phyloP scores from a whole-genome alignment of 1,140 invertebrate genomes.

The Ostrea edulis region DNA sequence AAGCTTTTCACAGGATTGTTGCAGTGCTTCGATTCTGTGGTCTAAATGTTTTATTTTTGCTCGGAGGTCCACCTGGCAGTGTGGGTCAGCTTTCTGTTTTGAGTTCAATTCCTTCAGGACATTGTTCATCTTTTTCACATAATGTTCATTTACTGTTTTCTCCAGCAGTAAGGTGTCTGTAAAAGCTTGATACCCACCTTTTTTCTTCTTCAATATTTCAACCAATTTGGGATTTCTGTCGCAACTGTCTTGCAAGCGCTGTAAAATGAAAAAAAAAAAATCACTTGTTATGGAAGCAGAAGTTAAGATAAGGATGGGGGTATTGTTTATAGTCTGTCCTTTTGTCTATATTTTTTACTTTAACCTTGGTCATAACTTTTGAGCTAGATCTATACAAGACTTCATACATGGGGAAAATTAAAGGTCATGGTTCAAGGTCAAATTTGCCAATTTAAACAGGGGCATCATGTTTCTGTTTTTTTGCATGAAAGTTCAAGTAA shows the following conservation, averaged over 20 bases:
- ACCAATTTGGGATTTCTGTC: constrained; percentile 1
- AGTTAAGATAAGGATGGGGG: too few species aligned
- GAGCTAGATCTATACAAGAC: too few species aligned
- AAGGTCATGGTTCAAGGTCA: too few species aligned
- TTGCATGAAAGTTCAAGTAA: too few species aligned
- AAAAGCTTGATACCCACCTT: neutral
- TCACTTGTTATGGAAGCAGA: neutral
- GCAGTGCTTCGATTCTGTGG: neutral
- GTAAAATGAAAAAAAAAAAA: neutral
- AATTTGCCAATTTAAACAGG: too few species aligned
- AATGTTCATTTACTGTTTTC: constrained; percentile 18
- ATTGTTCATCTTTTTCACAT: constrained; percentile 25
- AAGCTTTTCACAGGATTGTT: neutral
- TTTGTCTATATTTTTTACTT: too few species aligned
- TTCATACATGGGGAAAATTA: too few species aligned
- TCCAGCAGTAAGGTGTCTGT: neutral
- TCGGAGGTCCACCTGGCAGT: neutral
- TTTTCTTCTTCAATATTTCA: constrained; percentile 15
- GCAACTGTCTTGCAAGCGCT: neutral
- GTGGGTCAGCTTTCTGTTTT: neutral
- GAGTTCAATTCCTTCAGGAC: neutral
- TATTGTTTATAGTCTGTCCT: too few species aligned
- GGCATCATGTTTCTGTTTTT: too few species aligned
- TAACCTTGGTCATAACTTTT: too few species aligned
- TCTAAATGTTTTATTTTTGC: neutral